These are phyloP conservation scores for Andrena bicolor DNA, from an alignment of 2,888 invertebrate genomes.

Conservation along the genomic window DNA sequence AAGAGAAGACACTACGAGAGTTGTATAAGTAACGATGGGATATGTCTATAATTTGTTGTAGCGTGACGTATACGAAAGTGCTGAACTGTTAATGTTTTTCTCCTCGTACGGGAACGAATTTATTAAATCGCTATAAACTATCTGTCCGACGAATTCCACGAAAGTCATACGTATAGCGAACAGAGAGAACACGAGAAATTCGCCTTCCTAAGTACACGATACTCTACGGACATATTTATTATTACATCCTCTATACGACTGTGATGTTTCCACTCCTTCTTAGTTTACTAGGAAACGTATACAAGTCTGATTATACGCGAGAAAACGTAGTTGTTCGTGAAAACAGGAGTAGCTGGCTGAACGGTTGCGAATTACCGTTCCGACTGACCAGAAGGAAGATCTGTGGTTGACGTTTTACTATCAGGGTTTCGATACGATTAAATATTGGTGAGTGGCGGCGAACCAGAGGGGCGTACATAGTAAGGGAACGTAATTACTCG, in stretches of 20 bases:
- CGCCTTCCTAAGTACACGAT: constrained; percentile 60
- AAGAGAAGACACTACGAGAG: constrained; percentile 41
- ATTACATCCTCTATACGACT: constrained; percentile 72
- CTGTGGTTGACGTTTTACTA: constrained; percentile 34
- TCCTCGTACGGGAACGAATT: constrained; percentile 62
- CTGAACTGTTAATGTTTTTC: constrained; percentile 59
- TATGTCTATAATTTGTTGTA: constrained; percentile 51
- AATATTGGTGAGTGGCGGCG: background rate
- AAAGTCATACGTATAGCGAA: constrained; percentile 58
- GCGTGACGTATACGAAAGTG: constrained; percentile 41
- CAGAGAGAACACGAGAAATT: constrained; percentile 39
- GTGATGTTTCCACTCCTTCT: constrained; percentile 72
- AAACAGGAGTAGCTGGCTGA: constrained; percentile 8
- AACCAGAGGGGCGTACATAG: constrained; percentile 19
- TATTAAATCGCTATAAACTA: constrained; percentile 58
- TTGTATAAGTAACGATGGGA: constrained; percentile 37
- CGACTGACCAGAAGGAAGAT: background rate
- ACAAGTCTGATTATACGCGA: constrained; percentile 55
- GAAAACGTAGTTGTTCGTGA: constrained; percentile 28
- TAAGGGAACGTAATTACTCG: constrained; percentile 26
- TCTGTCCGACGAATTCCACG: constrained; percentile 60
- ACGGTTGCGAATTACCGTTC: constrained; percentile 34
- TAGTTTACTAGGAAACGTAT: constrained; percentile 66
- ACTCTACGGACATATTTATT: constrained; percentile 60
- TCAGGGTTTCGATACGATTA: constrained; percentile 23